phyloP scores from a whole-genome alignment of 2,797 vertebrate species.

The Gila robusta region DNA sequence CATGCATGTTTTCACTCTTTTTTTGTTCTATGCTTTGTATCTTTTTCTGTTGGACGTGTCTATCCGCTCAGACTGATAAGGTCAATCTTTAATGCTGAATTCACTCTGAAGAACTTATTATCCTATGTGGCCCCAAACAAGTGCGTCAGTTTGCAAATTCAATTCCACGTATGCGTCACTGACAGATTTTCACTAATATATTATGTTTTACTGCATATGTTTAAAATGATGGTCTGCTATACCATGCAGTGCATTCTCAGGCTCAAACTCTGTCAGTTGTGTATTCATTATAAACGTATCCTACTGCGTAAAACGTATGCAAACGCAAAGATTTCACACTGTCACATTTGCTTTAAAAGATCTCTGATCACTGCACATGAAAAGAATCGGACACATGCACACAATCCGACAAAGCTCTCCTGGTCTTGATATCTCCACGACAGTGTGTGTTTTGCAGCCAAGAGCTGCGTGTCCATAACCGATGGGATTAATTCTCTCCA shows the following conservation, averaged over 20 bases:
- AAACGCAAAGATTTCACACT: slow-evolving; percentile 11
- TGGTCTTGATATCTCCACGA: slow-evolving; percentile 41
- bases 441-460: slow-evolving; percentile 44
- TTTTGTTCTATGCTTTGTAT: neutral
- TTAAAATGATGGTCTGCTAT: neutral
- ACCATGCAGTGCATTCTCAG: neutral
- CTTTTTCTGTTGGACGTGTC: neutral
- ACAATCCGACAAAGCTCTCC: slow-evolving; percentile 22
- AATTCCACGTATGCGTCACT: neutral
- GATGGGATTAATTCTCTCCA: slow-evolving; percentile 52
- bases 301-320: neutral
- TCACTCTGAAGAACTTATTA: neutral
- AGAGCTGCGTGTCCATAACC: slow-evolving; percentile 42
- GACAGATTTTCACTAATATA: neutral
- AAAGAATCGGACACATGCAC: neutral
- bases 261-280: neutral
- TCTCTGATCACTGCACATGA: slow-evolving; percentile 23
- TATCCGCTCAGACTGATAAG: neutral
- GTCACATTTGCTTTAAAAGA: neutral
- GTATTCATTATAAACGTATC: slow-evolving; percentile 10
- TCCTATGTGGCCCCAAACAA: neutral
- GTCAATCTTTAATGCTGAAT: neutral
- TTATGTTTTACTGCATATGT: neutral
- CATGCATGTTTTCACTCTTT: neutral
- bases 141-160: neutral